Percentiles rank a stretch among this genome's conserved stretches.
phyloP scores from a whole-genome alignment of 2,797 vertebrate species.

The Dallia pectoralis region DNA sequence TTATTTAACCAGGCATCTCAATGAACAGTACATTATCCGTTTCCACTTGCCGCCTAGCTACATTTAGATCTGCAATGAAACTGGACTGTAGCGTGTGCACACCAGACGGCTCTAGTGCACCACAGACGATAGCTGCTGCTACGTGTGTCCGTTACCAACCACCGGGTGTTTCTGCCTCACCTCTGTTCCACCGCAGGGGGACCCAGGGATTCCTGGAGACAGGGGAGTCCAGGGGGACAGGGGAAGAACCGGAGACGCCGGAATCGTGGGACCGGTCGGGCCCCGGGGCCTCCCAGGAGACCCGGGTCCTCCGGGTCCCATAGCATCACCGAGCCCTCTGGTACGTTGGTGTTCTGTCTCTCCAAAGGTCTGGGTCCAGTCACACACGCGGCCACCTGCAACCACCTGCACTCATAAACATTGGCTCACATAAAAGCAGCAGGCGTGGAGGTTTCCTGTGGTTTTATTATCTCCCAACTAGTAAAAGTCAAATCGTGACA shows the following conservation, averaged over 20 bases:
- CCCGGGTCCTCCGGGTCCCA: slow-evolving; percentile 79
- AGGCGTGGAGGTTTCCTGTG: background rate
- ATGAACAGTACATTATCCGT: background rate
- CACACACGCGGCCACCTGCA: background rate
- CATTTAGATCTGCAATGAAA: slow-evolving; percentile 3
- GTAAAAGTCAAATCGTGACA: background rate
- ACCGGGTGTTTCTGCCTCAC: background rate
- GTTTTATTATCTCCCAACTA: background rate
- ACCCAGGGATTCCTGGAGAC: slow-evolving; percentile 92
- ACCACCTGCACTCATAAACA: background rate
- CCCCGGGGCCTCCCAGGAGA: slow-evolving; percentile 81
- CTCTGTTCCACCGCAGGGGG: slow-evolving; percentile 76
- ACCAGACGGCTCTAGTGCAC: background rate
- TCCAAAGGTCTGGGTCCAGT: background rate
- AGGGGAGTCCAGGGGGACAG: slow-evolving; percentile 93
- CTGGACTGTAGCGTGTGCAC: slow-evolving; percentile 4
- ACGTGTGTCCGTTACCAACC: background rate
- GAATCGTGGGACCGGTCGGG: slow-evolving; percentile 77
- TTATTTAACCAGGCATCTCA: background rate
- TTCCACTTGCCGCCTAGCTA: background rate
- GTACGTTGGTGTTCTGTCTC: background rate
- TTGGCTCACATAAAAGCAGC: background rate
- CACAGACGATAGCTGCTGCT: background rate
- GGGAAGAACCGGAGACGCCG: slow-evolving; percentile 84
- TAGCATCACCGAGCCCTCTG: slow-evolving; percentile 66